Evolutionary conservation across 2,113 vertebrate species (phyloP), one percentile per base, ranked within the genome.

Genomic region (Lanius ludovicianus): DNA sequence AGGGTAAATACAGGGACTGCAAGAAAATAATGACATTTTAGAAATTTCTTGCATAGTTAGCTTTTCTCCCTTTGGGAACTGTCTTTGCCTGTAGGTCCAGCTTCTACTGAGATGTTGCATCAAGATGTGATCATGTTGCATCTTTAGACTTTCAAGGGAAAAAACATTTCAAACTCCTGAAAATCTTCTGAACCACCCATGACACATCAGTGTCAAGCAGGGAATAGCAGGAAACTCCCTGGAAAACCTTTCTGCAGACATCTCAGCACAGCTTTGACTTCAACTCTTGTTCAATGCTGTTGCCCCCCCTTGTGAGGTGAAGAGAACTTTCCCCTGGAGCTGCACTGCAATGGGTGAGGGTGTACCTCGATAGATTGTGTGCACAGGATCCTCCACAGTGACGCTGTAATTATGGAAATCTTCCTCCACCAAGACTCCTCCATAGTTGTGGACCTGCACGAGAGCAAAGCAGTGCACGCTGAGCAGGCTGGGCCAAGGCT

Each of bases 361-460:
- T 49, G 98, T 98, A 99, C 99, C 99, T 98, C 98, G 99, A 94
- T 99, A 99, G 52, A 96, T 84, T 35, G 98, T 98, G 96, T 99
- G 98, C 91, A 99, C 90, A 1, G 99, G 99, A 70, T 98, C 96
- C 97, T 99, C 98, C 80, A 99, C 96, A 15, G 98, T 94, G 35
- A 97, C 98, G 13, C 98, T 99, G 97, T 99, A 99, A 95, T 99
- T 99, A 95, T 89, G 98, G 97, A 99, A 99, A 95, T 99, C 99
- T 37, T 99, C 98, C 79, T 99, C 98, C 52, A 97, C 98, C 87
- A 99, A 94, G 80, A 99, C 98, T 39, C 99, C 99, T 24, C 98
- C 99, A 15, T 97, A 98, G 19, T 46, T 98, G 90, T 97, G 98
- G 64, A 98, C 99, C 99, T 99, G 93, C 16, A 57, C 0, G 11